A percentile compares a stretch with the other conserved stretches of the same genome.
phyloP scores from a whole-genome alignment of 1,140 invertebrate species.

The Sminthurides bifidus region DNA sequence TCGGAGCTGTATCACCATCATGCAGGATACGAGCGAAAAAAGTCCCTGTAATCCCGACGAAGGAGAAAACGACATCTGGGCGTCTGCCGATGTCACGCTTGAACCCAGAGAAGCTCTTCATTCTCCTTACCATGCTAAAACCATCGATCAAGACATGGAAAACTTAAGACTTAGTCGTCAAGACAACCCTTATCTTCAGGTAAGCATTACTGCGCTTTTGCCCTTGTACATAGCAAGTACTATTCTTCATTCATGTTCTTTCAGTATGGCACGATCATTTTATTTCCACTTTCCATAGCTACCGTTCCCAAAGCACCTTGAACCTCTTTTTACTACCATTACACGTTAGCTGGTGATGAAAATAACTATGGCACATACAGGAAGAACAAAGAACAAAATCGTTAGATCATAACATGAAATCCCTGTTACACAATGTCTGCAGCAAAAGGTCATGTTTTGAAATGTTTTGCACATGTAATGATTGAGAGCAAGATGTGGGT shows the following conservation, averaged over 20 bases:
- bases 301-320: not conserved
- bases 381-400: too few relatives aligned
- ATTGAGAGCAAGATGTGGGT: too few relatives aligned
- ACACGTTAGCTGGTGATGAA: not conserved
- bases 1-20: not conserved
- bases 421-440: too few relatives aligned
- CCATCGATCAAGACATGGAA: constrained; percentile 32
- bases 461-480: too few relatives aligned
- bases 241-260: too few relatives aligned
- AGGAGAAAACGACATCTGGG: constrained; percentile 20
- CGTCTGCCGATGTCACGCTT: constrained; percentile 11
- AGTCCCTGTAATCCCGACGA: constrained; percentile 16
- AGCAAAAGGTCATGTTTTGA: too few relatives aligned
- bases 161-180: constrained; percentile 28
- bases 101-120: constrained; percentile 29
- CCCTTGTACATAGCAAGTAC: too few relatives aligned
- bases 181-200: constrained; percentile 30
- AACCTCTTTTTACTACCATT: not conserved
- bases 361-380: not conserved
- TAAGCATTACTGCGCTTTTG: too few relatives aligned
- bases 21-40: not conserved
- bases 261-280: not conserved
- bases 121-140: constrained; percentile 30
- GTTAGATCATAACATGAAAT: too few relatives aligned
- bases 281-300: not conserved